phyloP scores from a whole-genome alignment of 2,888 invertebrate genomes.

The Sussaba pulchella region DNA sequence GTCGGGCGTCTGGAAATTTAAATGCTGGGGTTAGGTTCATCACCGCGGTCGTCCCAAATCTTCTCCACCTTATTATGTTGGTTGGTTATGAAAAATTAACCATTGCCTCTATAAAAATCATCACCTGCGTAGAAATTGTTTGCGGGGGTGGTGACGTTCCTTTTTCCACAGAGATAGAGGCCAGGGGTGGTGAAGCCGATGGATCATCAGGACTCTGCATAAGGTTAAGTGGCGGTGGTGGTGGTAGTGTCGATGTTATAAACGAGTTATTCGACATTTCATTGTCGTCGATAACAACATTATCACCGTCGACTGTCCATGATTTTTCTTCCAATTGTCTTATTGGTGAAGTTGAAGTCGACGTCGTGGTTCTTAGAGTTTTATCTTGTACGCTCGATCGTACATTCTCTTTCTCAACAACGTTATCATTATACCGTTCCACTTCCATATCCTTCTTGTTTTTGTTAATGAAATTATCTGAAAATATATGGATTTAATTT shows the following conservation, averaged over 20 bases:
- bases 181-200: background rate
- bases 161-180: constrained; percentile 59
- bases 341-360: constrained; percentile 67
- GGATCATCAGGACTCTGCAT: background rate
- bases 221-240: constrained; percentile 18
- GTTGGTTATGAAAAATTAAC: no score
- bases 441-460: constrained; percentile 3
- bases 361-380: constrained; percentile 32
- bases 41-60: no score
- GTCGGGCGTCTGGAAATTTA: constrained; percentile 86
- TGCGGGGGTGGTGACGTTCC: constrained; percentile 95
- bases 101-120: no score
- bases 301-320: constrained; percentile 1
- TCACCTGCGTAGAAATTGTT: constrained; percentile 93
- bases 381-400: constrained; percentile 18
- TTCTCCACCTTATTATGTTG: no score
- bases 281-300: background rate
- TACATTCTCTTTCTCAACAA: no score
- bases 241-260: constrained; percentile 7
- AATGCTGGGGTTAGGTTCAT: no score
- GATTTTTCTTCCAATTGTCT: constrained; percentile 50
- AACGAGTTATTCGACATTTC: background rate
- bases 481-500: no score
- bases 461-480: constrained; percentile 42
- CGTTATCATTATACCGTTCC: no score